Percentiles rank a stretch among this genome's conserved stretches.
phyloP scores from a whole-genome alignment of 2,113 vertebrate genomes.

The Kryptolebias marmoratus region DNA sequence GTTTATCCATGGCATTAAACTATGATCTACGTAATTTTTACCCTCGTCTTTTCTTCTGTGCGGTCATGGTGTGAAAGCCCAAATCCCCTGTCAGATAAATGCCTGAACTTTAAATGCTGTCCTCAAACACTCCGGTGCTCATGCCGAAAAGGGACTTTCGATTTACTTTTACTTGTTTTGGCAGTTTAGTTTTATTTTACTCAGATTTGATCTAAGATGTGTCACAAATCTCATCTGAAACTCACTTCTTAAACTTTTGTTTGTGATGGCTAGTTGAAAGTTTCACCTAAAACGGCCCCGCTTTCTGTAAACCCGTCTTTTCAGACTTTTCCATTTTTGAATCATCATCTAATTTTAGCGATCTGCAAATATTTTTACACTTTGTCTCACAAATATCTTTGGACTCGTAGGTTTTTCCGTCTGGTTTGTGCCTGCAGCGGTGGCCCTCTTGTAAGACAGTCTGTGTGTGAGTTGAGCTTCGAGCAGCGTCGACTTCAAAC shows the following conservation, averaged over 20 bases:
- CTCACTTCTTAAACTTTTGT: neutral
- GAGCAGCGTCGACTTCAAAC: neutral
- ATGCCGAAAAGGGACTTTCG: conserved; percentile 31
- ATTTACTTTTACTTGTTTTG: conserved; percentile 26
- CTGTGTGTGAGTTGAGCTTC: no score
- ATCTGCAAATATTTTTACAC: no score
- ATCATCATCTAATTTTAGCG: conserved; percentile 1
- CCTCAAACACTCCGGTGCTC: neutral
- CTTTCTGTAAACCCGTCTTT: conserved; percentile 34
- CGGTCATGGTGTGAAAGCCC: conserved; percentile 16
- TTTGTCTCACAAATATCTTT: neutral
- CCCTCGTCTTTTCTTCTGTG: conserved; percentile 4
- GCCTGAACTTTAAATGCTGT: neutral
- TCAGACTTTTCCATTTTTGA: conserved; percentile 14
- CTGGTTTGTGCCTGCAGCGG: neutral
- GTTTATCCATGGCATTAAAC: conserved; percentile 75
- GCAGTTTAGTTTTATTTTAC: conserved; percentile 14
- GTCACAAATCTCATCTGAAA: conserved; percentile 36
- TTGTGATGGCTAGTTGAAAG: conserved; percentile 26
- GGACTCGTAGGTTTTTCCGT: neutral
- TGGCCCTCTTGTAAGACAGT: no score
- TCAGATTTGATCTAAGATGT: conserved; percentile 15
- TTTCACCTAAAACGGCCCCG: neutral
- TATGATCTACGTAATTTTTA: conserved; percentile 46
- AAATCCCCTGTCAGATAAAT: neutral